Percentiles rank a stretch among this genome's conserved stretches.
phyloP scores from a whole-genome alignment of 2,888 invertebrate genomes.

The Agapostemon virescens region DNA sequence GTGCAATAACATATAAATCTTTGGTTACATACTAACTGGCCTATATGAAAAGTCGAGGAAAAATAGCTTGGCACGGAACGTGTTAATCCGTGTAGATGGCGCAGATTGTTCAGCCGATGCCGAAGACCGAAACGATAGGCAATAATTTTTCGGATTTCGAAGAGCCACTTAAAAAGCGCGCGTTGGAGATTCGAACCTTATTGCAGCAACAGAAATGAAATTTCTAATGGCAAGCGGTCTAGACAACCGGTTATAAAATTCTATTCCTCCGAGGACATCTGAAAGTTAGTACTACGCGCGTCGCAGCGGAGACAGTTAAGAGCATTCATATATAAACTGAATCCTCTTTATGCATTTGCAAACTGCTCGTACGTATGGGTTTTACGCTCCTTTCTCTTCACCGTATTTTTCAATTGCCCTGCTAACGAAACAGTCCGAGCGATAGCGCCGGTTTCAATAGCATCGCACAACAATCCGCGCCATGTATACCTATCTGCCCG shows the following conservation, averaged over 20 bases:
- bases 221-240: conserved; percentile 24
- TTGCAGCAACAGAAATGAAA: conserved; percentile 18
- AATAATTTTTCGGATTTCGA: neutral
- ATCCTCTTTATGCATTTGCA: conserved; percentile 65
- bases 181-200: neutral
- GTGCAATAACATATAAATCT: too few relatives aligned
- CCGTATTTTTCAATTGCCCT: conserved; percentile 72
- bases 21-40: too few relatives aligned
- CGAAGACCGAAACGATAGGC: neutral
- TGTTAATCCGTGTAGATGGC: neutral
- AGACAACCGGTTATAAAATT: conserved; percentile 41
- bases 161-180: neutral
- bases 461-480: conserved; percentile 56
- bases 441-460: conserved; percentile 66
- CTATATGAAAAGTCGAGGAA: neutral
- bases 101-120: neutral
- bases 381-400: conserved; percentile 59
- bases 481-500: conserved; percentile 51
- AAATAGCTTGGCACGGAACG: neutral
- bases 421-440: conserved; percentile 69
- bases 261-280: conserved; percentile 25
- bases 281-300: conserved; percentile 10
- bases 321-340: conserved; percentile 43
- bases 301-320: conserved; percentile 39
- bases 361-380: conserved; percentile 58